Percentiles rank a stretch among this genome's conserved stretches.
These are phyloP conservation scores for Drosophila anceps DNA, from an alignment of 2,888 invertebrate genomes.

Conservation along the genomic window DNA sequence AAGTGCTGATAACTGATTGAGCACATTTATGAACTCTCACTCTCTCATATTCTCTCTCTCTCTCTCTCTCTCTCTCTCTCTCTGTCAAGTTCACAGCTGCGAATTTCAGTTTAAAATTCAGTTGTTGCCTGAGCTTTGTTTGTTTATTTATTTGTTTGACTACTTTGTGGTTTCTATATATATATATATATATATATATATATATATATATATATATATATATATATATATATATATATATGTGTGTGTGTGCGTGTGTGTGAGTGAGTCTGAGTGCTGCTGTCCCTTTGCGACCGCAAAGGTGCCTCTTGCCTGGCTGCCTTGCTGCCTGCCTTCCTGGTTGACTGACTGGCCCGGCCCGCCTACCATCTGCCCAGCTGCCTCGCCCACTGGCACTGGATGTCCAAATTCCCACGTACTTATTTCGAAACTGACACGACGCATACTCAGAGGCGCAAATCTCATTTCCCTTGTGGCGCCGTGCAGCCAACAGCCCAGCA, in stretches of 20 bases:
- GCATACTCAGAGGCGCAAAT: conserved; percentile 72
- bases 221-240: not conserved
- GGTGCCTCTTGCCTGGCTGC: conserved; percentile 27
- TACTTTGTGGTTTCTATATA: conserved; percentile 35
- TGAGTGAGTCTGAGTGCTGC: conserved; percentile 10
- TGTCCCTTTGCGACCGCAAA: conserved; percentile 61
- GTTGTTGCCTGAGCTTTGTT: conserved; percentile 26
- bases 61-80: not conserved
- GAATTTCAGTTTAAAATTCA: conserved; percentile 35
- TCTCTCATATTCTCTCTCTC: not conserved
- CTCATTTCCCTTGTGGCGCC: conserved; percentile 73
- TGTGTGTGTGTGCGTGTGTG: not conserved
- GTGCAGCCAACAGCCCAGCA: conserved; percentile 27
- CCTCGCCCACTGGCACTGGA: conserved; percentile 36
- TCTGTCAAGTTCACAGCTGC: conserved; percentile 13
- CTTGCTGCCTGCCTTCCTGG: conserved; percentile 6
- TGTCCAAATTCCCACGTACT: conserved; percentile 64
- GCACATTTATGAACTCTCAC: conserved; percentile 25
- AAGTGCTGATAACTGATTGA: conserved; percentile 30
- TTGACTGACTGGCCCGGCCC: conserved; percentile 8
- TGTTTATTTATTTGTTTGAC: conserved; percentile 47
- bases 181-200: too few species aligned
- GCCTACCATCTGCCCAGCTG: conserved; percentile 5
- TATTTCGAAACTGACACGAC: conserved; percentile 72
- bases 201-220: not conserved